Percentiles rank a stretch among this genome's conserved stretches.
Conservation (phyloP, 2,888 invertebrate species). For the Drosophila paracracens region DNA sequence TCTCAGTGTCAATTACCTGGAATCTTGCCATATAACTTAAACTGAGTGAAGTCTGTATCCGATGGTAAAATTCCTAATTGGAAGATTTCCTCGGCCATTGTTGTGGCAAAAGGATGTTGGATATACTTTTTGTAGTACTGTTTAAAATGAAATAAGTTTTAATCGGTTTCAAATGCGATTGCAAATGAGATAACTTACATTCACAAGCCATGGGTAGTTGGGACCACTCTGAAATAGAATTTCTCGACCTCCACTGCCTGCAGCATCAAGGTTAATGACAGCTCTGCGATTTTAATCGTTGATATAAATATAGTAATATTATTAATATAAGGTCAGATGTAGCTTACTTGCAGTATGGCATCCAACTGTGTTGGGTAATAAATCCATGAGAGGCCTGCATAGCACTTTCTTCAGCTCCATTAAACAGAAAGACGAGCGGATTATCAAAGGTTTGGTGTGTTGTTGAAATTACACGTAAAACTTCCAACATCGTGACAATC, state of each 20-base stretch:
- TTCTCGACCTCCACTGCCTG: conserved; percentile 95
- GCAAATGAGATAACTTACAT: conserved; percentile 77
- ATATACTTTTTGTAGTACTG: conserved; percentile 85
- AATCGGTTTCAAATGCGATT: not conserved
- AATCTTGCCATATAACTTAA: conserved; percentile 83
- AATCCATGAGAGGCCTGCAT: conserved; percentile 89
- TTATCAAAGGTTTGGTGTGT: conserved; percentile 85
- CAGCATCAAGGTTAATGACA: conserved; percentile 95
- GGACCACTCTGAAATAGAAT: conserved; percentile 95
- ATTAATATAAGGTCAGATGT: not conserved
- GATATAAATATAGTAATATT: not conserved
- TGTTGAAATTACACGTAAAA: conserved; percentile 85
- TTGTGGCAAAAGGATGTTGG: conserved; percentile 87
- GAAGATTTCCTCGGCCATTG: conserved; percentile 88
- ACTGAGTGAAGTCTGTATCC: conserved; percentile 89
- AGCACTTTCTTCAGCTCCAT: conserved; percentile 89
- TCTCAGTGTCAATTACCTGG: conserved; percentile 19
- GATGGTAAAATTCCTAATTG: no score
- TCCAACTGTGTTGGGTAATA: conserved; percentile 89
- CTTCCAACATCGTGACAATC: conserved; percentile 88
- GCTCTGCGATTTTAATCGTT: conserved; percentile 83
- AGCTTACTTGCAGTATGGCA: conserved; percentile 86
- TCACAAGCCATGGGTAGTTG: conserved; percentile 88
- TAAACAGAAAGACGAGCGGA: conserved; percentile 88
- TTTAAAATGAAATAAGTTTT: not conserved